Conservation (phyloP, 2,113 vertebrate species). For the Halichoeres trimaculatus region DNA sequence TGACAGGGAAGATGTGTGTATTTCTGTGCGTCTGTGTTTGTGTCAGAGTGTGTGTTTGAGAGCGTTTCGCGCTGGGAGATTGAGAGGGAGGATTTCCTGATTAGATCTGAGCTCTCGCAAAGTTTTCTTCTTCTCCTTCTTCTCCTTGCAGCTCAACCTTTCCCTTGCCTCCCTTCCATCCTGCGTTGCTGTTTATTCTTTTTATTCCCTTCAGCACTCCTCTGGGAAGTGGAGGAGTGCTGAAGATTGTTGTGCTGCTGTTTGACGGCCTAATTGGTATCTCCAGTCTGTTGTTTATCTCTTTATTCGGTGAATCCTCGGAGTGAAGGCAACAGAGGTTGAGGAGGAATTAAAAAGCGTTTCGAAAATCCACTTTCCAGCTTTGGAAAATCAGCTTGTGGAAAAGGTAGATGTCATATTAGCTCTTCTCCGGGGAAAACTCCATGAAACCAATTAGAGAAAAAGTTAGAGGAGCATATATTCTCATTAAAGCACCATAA, state of each 20-base stretch:
- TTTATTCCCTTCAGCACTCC: conserved; percentile 16
- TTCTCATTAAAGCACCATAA: conserved; percentile 46
- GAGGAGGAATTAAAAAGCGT: conserved; percentile 55
- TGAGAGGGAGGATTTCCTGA: conserved; percentile 74
- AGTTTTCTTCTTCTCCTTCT: conserved; percentile 37
- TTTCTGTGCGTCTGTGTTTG: conserved; percentile 7
- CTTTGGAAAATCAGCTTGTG: conserved; percentile 22
- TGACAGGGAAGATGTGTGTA: conserved; percentile 17
- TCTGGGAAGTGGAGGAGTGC: conserved; percentile 57
- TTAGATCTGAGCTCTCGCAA: conserved; percentile 67
- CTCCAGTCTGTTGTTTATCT: conserved; percentile 58
- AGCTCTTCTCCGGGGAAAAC: conserved; percentile 25
- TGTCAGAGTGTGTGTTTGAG: neutral
- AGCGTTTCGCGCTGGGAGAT: conserved; percentile 27
- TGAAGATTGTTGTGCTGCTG: conserved; percentile 47
- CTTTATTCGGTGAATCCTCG: conserved; percentile 37
- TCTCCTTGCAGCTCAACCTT: conserved; percentile 10
- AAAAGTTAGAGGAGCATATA: conserved; percentile 44
- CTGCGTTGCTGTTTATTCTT: conserved; percentile 9
- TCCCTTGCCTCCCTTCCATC: conserved; percentile 1
- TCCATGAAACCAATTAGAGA: conserved; percentile 55
- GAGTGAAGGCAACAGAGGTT: conserved; percentile 39
- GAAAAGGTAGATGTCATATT: conserved; percentile 35
- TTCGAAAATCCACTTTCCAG: conserved; percentile 41
- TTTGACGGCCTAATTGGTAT: conserved; percentile 67